These are phyloP conservation scores for Hephaestus fuliginosus DNA, from an alignment of 2,797 vertebrate genomes.

Conservation along the genomic window DNA sequence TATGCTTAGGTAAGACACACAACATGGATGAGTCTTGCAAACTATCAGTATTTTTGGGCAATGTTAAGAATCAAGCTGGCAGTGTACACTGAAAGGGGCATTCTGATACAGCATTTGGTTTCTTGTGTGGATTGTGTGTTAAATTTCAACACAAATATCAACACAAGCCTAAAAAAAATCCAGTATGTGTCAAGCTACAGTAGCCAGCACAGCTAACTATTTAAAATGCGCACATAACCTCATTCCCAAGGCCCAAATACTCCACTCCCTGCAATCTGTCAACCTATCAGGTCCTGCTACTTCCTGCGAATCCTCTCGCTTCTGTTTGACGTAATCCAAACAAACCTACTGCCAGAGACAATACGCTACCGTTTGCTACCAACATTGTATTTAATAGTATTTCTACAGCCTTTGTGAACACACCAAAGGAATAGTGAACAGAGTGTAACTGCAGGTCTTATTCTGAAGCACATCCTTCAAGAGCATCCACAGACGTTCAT, in stretches of 20 bases:
- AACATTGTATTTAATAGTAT: neutral
- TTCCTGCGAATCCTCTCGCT: neutral
- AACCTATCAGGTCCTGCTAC: neutral
- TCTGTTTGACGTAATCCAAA: neutral
- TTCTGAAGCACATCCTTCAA: constrained; percentile 27
- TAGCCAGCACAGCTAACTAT: neutral
- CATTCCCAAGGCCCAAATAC: neutral
- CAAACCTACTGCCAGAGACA: neutral
- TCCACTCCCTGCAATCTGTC: neutral
- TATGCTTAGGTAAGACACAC: neutral
- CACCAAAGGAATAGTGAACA: neutral
- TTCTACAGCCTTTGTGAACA: constrained; percentile 8
- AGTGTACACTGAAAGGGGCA: neutral
- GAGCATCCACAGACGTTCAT: constrained; percentile 26
- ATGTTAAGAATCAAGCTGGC: neutral
- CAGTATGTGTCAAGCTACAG: too few species aligned
- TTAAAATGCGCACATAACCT: neutral
- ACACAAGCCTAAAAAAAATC: too few species aligned
- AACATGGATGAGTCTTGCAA: neutral
- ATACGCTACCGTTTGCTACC: neutral
- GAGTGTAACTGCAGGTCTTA: neutral
- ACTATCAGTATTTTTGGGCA: neutral
- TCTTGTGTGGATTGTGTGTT: neutral
- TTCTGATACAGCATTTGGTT: neutral
- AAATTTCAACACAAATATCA: too few species aligned